A percentile compares a stretch with the other conserved stretches of the same genome.
Evolutionary conservation across 2,113 vertebrate species (phyloP).

Genomic region (Chionis minor): DNA sequence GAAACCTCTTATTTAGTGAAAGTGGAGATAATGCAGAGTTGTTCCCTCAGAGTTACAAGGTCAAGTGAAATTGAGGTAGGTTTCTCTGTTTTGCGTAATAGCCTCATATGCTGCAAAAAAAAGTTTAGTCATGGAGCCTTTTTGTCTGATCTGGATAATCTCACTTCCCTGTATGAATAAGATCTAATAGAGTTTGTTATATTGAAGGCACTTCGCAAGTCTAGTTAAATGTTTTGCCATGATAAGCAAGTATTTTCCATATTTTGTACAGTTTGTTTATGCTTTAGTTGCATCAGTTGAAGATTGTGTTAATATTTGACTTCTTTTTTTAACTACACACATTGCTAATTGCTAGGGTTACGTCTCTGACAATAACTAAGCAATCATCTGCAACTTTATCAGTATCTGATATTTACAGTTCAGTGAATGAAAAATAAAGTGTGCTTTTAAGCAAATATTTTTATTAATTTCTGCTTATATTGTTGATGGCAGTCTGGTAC

Average conservation of each 20-base stretch:
- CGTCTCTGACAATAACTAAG: not conserved
- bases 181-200: not conserved
- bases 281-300: not conserved
- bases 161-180: not conserved
- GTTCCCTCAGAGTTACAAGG: not conserved
- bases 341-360: not conserved
- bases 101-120: not conserved
- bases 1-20: not conserved
- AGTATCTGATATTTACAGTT: conserved; percentile 8
- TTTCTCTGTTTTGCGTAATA: not conserved
- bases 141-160: not conserved
- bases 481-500: not conserved
- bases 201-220: not conserved
- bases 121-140: not conserved
- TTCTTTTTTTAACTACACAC: not conserved
- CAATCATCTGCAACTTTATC: not conserved
- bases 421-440: not conserved
- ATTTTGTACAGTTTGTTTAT: not conserved
- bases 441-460: not conserved
- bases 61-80: not conserved
- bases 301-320: conserved; percentile 4
- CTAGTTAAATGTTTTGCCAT: not conserved
- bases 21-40: not conserved
- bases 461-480: not conserved
- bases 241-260: conserved; percentile 12